Evolutionary conservation across 1,140 invertebrate genomes (phyloP).

Genomic region (Triops cancriformis): DNA sequence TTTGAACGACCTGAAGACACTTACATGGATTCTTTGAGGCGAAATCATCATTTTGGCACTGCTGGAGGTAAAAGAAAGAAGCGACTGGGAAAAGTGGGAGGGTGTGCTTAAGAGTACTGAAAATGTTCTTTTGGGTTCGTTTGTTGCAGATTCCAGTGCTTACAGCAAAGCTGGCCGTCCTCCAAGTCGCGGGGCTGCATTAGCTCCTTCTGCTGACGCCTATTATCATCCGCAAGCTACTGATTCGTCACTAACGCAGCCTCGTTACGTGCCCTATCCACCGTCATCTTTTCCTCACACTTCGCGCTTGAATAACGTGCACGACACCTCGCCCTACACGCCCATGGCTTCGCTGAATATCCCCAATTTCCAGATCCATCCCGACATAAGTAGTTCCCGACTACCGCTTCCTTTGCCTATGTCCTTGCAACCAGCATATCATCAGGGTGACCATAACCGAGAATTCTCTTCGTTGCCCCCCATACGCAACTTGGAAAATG

Average conservation of each 20-base stretch:
- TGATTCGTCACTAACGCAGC: background rate
- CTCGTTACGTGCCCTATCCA: slow-evolving; percentile 26
- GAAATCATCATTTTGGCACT: slow-evolving; percentile 31
- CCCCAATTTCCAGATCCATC: slow-evolving; percentile 20
- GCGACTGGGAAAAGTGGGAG: background rate
- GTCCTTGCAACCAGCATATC: slow-evolving; percentile 24
- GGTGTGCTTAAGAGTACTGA: background rate
- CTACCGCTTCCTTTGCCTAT: slow-evolving; percentile 26
- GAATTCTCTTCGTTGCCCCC: slow-evolving; percentile 20
- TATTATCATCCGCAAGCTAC: slow-evolving; percentile 25
- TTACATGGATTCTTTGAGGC: slow-evolving; percentile 37
- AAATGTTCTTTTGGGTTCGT: background rate
- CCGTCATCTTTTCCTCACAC: slow-evolving; percentile 23
- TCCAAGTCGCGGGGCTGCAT: slow-evolving; percentile 12
- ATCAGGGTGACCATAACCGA: slow-evolving; percentile 18
- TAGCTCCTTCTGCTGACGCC: slow-evolving; percentile 22
- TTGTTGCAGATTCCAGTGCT: slow-evolving; percentile 15
- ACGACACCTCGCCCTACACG: slow-evolving; percentile 26
- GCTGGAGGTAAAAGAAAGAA: slow-evolving; percentile 1
- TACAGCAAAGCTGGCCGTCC: background rate
- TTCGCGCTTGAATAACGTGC: slow-evolving; percentile 19
- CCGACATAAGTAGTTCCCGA: slow-evolving; percentile 8
- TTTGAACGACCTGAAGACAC: slow-evolving; percentile 33
- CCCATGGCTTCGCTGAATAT: slow-evolving; percentile 29
- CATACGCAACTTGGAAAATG: slow-evolving; percentile 27